These are phyloP conservation scores for Amphimallon solstitiale DNA, from an alignment of 2,888 invertebrate species.

Conservation along the genomic window DNA sequence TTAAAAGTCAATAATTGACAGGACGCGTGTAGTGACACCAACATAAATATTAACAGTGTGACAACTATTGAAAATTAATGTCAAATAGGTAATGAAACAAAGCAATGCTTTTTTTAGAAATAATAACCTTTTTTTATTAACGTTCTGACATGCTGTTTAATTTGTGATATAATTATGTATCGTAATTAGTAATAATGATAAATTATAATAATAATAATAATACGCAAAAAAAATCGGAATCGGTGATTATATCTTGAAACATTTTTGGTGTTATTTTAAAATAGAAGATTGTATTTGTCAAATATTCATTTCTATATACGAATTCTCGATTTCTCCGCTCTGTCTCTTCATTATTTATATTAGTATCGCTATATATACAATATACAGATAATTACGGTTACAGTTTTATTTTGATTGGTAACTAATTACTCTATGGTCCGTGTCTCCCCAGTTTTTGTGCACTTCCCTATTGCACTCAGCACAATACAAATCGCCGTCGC, in stretches of 20 bases:
- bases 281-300: slow-evolving; percentile 16
- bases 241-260: not conserved
- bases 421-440: slow-evolving; percentile 57
- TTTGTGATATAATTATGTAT: slow-evolving; percentile 14
- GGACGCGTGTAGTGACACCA: not conserved
- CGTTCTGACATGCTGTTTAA: not conserved
- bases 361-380: slow-evolving; percentile 11
- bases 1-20: not conserved
- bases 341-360: not conserved
- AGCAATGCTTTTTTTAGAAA: not conserved
- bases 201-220: not conserved
- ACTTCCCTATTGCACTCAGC: slow-evolving; percentile 77
- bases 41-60: not conserved
- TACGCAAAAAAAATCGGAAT: slow-evolving; percentile 3
- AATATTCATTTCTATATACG: slow-evolving; percentile 1
- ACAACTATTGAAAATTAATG: too few species aligned
- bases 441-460: slow-evolving; percentile 64
- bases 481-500: slow-evolving; percentile 85
- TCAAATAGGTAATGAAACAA: not conserved
- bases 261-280: slow-evolving; percentile 21
- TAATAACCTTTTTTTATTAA: slow-evolving; percentile 10
- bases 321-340: not conserved
- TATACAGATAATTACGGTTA: slow-evolving; percentile 3
- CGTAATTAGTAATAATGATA: not conserved
- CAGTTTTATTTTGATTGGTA: slow-evolving; percentile 20